phyloP scores from a whole-genome alignment of 2,113 vertebrate species.

The Dinomys branickii region DNA sequence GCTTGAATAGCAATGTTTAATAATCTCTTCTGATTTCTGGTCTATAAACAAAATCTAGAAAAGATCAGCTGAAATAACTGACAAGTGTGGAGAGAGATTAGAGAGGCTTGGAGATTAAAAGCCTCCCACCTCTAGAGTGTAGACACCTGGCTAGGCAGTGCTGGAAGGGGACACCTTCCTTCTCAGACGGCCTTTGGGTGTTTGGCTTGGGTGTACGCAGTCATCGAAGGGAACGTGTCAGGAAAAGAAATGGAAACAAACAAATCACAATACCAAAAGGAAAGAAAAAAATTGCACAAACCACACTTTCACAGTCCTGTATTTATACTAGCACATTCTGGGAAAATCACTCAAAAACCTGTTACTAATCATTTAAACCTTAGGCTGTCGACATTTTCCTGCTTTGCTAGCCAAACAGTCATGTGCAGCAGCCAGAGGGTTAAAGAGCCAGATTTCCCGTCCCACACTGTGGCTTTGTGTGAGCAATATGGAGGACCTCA shows the following conservation, averaged over 20 bases:
- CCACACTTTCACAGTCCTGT: slow-evolving; percentile 75
- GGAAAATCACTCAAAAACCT: slow-evolving; percentile 75
- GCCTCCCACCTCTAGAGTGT: fast-evolving
- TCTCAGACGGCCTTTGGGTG: slow-evolving; percentile 1
- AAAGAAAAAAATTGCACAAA: slow-evolving; percentile 64
- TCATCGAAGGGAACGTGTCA: slow-evolving; percentile 52
- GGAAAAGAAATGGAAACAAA: slow-evolving; percentile 70
- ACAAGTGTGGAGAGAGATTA: not conserved
- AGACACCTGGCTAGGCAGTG: not conserved
- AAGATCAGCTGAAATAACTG: not conserved
- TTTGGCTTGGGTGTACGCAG: not conserved
- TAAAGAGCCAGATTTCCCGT: slow-evolving; percentile 74
- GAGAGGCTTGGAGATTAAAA: not conserved
- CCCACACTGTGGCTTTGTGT: slow-evolving; percentile 52
- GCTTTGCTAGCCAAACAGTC: slow-evolving; percentile 61
- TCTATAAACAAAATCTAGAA: not conserved
- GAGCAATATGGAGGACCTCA: slow-evolving; percentile 65
- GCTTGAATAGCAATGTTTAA: not conserved
- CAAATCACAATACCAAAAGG: slow-evolving; percentile 70
- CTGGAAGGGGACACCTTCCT: not conserved
- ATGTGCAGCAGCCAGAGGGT: slow-evolving; percentile 73
- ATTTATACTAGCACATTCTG: slow-evolving; percentile 75
- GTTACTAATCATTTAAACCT: slow-evolving; percentile 57
- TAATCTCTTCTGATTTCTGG: not conserved
- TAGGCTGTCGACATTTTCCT: slow-evolving; percentile 62